phyloP scores from a whole-genome alignment of 2,888 invertebrate genomes.

The Apodemia hepburni region DNA sequence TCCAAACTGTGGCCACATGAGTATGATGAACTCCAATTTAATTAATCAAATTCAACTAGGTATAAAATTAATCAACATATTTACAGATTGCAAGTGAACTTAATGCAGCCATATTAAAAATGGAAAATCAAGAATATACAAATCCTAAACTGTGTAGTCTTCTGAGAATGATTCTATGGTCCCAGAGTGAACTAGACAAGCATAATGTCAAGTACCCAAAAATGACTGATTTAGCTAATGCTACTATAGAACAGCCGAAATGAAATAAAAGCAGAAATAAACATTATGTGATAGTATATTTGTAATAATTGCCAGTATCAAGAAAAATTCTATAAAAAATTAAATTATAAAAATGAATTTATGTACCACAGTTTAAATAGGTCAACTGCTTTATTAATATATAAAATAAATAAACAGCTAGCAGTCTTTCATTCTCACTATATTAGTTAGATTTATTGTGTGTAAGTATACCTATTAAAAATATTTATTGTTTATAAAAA shows the following conservation, averaged over 20 bases:
- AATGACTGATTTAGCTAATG: slow-evolving; percentile 95
- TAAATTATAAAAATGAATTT: background rate
- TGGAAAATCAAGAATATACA: slow-evolving; percentile 94
- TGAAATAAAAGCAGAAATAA: slow-evolving; percentile 44
- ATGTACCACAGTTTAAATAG: background rate
- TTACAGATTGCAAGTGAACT: slow-evolving; percentile 95
- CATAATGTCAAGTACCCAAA: slow-evolving; percentile 97
- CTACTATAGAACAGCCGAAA: slow-evolving; percentile 88
- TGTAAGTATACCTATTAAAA: no score
- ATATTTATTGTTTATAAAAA: no score
- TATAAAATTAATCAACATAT: slow-evolving; percentile 18
- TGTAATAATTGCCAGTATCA: slow-evolving; percentile 4
- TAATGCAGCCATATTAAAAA: slow-evolving; percentile 97
- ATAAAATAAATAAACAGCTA: background rate
- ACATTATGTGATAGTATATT: slow-evolving; percentile 21
- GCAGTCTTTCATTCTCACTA: background rate
- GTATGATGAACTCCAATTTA: background rate
- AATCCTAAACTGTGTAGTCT: slow-evolving; percentile 95
- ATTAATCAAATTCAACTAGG: slow-evolving; percentile 15
- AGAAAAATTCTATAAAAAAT: background rate
- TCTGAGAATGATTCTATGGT: slow-evolving; percentile 96
- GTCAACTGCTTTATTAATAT: background rate
- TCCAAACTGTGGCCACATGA: background rate
- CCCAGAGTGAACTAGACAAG: slow-evolving; percentile 96
- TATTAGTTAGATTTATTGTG: background rate